Evolutionary conservation across 2,113 vertebrate species (phyloP).

Genomic region (Montifringilla adamsi): DNA sequence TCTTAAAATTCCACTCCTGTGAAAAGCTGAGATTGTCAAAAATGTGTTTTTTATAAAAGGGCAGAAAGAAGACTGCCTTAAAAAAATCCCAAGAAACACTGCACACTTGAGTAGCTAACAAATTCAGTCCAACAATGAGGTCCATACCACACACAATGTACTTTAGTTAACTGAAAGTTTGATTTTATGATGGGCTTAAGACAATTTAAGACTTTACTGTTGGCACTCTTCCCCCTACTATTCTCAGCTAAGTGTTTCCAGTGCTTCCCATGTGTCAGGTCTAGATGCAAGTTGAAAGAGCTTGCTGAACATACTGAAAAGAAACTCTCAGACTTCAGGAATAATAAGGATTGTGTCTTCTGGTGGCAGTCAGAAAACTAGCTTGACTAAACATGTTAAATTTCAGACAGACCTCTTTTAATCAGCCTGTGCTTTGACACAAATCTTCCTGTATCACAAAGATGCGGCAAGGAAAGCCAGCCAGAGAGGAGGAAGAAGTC

Average conservation of each 20-base stretch:
- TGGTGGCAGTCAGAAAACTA: neutral
- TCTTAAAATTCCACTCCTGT: neutral
- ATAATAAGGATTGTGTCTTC: neutral
- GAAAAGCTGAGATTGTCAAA: neutral
- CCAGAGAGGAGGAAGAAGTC: neutral
- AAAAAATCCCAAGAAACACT: neutral
- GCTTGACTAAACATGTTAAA: neutral
- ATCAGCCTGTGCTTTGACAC: neutral
- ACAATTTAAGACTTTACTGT: neutral
- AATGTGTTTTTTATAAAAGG: neutral
- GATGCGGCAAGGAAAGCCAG: neutral
- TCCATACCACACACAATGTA: slow-evolving; percentile 1
- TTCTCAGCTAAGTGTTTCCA: slow-evolving; percentile 31
- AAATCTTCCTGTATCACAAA: neutral
- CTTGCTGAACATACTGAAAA: neutral
- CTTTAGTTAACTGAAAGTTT: neutral
- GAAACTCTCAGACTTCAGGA: neutral
- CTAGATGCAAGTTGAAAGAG: neutral
- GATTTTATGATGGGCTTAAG: slow-evolving; percentile 40
- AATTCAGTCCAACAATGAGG: neutral
- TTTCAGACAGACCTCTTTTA: neutral
- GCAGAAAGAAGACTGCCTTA: neutral
- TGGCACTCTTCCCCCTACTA: neutral
- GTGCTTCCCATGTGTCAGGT: neutral
- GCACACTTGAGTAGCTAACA: neutral